Conservation (phyloP, 2,888 invertebrate species). For the Malachius bipustulatus region DNA sequence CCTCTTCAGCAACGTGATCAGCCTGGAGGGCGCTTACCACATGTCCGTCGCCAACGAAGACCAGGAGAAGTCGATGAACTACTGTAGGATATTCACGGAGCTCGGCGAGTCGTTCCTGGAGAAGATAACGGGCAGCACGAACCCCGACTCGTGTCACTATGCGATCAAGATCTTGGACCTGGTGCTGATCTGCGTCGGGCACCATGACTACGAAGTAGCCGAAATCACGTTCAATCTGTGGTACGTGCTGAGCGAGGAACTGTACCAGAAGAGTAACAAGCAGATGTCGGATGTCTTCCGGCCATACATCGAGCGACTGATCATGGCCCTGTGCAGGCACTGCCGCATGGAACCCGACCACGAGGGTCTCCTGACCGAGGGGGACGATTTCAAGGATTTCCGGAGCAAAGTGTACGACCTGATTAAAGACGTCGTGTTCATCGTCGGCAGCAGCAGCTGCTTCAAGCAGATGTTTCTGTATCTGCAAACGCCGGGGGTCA, state of each 20-base stretch:
- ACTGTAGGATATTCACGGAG: conserved; percentile 90
- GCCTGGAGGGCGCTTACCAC: conserved; percentile 77
- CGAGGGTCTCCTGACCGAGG: conserved; percentile 72
- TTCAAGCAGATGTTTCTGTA: conserved; percentile 83
- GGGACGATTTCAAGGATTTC: conserved; percentile 75
- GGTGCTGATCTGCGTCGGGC: conserved; percentile 83
- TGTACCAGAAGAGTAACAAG: conserved; percentile 79
- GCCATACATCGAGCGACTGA: conserved; percentile 83
- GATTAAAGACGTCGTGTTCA: conserved; percentile 93
- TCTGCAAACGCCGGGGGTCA: conserved; percentile 56
- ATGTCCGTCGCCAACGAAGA: conserved; percentile 88
- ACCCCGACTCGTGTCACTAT: conserved; percentile 54
- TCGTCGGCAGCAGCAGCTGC: conserved; percentile 84
- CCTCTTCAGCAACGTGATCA: conserved; percentile 69
- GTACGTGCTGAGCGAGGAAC: conserved; percentile 88
- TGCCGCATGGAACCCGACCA: conserved; percentile 95
- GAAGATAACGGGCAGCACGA: conserved; percentile 58
- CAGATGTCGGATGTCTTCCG: conserved; percentile 71
- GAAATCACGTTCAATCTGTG: conserved; percentile 93
- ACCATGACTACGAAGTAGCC: conserved; percentile 94
- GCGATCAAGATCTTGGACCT: conserved; percentile 77
- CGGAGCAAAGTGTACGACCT: conserved; percentile 81
- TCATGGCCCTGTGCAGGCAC: conserved; percentile 77
- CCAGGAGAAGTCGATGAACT: conserved; percentile 86
- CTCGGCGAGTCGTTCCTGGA: conserved; percentile 82